phyloP scores from a whole-genome alignment of 2,113 vertebrate species.

The Sander lucioperca region DNA sequence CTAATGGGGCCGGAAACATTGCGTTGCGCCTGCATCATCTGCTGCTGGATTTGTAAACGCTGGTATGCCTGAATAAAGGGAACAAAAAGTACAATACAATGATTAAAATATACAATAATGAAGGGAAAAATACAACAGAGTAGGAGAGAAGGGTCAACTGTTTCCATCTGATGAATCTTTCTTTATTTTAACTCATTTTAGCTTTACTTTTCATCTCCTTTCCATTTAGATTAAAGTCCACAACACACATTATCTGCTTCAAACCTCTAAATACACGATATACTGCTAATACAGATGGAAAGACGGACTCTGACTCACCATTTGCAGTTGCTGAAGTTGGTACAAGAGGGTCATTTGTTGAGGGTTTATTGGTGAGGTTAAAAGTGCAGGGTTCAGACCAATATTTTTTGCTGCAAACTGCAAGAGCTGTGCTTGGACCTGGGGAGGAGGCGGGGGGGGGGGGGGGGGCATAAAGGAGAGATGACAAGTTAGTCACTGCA shows the following conservation, averaged over 20 bases:
- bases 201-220: neutral
- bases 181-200: neutral
- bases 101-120: neutral
- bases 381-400: constrained; percentile 99
- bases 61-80: constrained; percentile 91
- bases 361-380: constrained; percentile 99
- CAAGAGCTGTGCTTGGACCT: constrained; percentile 99
- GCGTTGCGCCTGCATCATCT: constrained; percentile 99
- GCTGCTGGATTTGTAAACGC: constrained; percentile 99
- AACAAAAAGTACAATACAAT: constrained; percentile 6
- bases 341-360: constrained; percentile 99
- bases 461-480: constrained; percentile 20
- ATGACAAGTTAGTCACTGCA: constrained; percentile 34
- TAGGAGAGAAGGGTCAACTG: neutral
- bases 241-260: neutral
- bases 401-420: constrained; percentile 99
- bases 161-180: neutral
- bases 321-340: constrained; percentile 99
- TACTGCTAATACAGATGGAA: neutral
- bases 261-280: neutral
- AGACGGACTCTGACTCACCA: constrained; percentile 87
- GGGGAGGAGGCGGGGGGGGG: too few species aligned
- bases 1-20: constrained; percentile 98
- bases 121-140: neutral
- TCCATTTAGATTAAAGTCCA: neutral